Conservation (phyloP, 1,140 invertebrate species). For the Meloidogyne chitwoodi region DNA sequence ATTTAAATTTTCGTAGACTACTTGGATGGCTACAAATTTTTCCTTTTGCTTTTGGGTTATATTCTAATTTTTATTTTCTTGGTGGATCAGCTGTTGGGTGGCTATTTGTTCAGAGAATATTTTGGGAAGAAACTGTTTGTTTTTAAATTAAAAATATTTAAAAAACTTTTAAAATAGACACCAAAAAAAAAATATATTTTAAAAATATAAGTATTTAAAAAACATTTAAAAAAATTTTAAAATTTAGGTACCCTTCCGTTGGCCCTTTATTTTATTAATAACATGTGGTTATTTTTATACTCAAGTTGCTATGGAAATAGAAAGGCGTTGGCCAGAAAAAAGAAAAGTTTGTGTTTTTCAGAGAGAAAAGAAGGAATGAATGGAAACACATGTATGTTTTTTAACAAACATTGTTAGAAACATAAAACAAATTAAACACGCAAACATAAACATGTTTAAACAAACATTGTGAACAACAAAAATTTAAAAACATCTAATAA, state of each 20-base stretch:
- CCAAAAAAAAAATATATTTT: neutral
- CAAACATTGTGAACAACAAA: too few species aligned
- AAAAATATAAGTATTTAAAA: neutral
- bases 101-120: slow-evolving; percentile 57
- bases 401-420: neutral
- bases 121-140: slow-evolving; percentile 50
- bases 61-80: slow-evolving; percentile 59
- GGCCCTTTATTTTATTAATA: slow-evolving; percentile 56
- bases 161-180: neutral
- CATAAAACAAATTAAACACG: neutral
- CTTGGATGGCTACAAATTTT: slow-evolving; percentile 54
- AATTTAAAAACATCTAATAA: too few species aligned
- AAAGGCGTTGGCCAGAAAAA: neutral
- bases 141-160: neutral
- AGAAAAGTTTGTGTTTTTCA: neutral
- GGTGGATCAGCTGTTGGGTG: slow-evolving; percentile 54
- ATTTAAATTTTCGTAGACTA: slow-evolving; percentile 49
- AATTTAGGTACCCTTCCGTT: slow-evolving; percentile 46
- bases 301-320: slow-evolving; percentile 39
- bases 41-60: slow-evolving; percentile 58
- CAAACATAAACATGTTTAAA: too few species aligned
- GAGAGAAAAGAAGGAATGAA: slow-evolving; percentile 5
- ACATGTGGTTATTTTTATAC: slow-evolving; percentile 55
- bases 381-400: neutral
- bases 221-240: too few species aligned